Evolutionary conservation across 1,140 invertebrate genomes (phyloP), one percentile per base, ranked within the genome.

Genomic region (Pectinophora gossypiella): DNA sequence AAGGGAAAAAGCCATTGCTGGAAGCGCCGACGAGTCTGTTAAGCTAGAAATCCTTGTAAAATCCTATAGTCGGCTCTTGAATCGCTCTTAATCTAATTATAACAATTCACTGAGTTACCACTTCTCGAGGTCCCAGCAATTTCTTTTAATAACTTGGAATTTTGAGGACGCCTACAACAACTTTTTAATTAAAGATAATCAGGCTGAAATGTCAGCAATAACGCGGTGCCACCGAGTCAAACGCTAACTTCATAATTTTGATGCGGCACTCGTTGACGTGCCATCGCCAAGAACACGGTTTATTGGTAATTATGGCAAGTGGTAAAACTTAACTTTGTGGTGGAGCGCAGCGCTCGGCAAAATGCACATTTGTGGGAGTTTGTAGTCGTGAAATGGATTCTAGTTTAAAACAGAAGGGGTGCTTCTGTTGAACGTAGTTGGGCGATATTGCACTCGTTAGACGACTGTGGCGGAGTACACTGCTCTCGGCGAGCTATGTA

Each of bases 121-220:
- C 64, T 78, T 74, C 63, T 61, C 61, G 54, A 66, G 63, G 58
- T 59, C 61, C 60, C 67, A 54, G 67, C 62, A 73, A 74, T 76
- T 75, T 75, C 71, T 78, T 83, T 80, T 74, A 78, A 79, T 73
- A 81, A 76, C 62, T 76, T 69, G 61, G 61, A 77, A 73, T 73
- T 74, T 74, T 56, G 66, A 56, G 61, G 67, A 68, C 59, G 68
- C 61, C 70, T 73, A 72, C 78, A 76, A 73, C 70, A 82, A 84
- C 74, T 80, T 80, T 84, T 80, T 81, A 81, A 84, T 81, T 78
- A 78, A 82, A 74, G 70, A 78, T 81, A 76, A 80, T 75, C 69
- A 80, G 66, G 67, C 63, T 64, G 63, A 76, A 81, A 72, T 60
- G 71, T 76, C 68, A 73, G 71, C 66, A 75, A 72, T 78, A 70